These are phyloP conservation scores for Ernsta delagoae DNA, from an alignment of 2,888 invertebrate species.

Conservation along the genomic window DNA sequence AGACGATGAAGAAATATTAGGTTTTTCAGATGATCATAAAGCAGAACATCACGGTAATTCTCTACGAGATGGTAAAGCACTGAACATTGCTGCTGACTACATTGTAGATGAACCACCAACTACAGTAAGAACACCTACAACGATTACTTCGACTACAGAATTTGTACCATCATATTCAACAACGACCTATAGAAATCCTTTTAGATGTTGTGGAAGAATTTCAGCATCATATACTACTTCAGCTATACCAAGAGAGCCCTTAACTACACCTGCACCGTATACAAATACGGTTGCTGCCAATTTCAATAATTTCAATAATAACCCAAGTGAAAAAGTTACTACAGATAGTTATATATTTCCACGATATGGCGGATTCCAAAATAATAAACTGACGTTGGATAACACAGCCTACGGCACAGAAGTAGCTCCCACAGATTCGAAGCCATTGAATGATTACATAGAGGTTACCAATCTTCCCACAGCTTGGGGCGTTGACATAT, in stretches of 20 bases:
- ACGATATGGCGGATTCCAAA: slow-evolving; percentile 74
- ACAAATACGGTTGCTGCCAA: slow-evolving; percentile 73
- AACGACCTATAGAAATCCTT: slow-evolving; percentile 64
- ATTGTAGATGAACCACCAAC: slow-evolving; percentile 55
- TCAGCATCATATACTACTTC: slow-evolving; percentile 77
- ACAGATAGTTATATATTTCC: slow-evolving; percentile 64
- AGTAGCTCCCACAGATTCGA: slow-evolving; percentile 69
- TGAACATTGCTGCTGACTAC: slow-evolving; percentile 61
- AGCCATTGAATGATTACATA: slow-evolving; percentile 75
- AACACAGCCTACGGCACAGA: slow-evolving; percentile 75
- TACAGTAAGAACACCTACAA: slow-evolving; percentile 52
- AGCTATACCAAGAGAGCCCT: slow-evolving; percentile 55
- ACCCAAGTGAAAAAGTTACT: slow-evolving; percentile 52
- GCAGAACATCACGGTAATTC: slow-evolving; percentile 53
- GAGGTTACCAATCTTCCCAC: slow-evolving; percentile 75
- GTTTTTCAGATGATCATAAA: slow-evolving; percentile 89
- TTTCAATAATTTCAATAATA: slow-evolving; percentile 56
- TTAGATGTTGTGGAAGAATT: slow-evolving; percentile 75
- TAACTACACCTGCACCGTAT: slow-evolving; percentile 72
- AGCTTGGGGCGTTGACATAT: slow-evolving; percentile 73
- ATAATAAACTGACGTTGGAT: slow-evolving; percentile 60
- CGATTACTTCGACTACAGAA: slow-evolving; percentile 51
- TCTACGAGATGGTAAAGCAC: slow-evolving; percentile 74
- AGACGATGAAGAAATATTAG: slow-evolving; percentile 91
- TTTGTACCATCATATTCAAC: slow-evolving; percentile 52